Evolutionary conservation across 1,140 invertebrate species (phyloP).

Genomic region (Sinella curviseta): DNA sequence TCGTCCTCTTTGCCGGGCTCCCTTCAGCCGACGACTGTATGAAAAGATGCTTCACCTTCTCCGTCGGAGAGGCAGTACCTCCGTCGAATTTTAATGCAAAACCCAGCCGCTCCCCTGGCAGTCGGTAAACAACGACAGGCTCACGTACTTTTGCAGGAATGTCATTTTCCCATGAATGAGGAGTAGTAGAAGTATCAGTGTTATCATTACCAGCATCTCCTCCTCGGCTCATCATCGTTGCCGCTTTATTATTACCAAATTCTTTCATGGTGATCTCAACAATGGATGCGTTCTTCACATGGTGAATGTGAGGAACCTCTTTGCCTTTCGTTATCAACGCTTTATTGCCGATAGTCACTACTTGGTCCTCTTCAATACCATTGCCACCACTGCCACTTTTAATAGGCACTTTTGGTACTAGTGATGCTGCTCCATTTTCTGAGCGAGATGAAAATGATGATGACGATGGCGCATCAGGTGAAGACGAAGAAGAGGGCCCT

Average conservation of each 20-base stretch:
- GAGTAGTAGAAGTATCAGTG: too few relatives aligned
- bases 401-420: not conserved
- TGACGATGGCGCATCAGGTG: not conserved
- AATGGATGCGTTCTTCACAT: conserved; percentile 31
- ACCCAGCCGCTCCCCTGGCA: conserved; percentile 84
- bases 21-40: conserved; percentile 86
- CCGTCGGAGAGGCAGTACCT: conserved; percentile 60
- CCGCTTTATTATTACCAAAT: not conserved
- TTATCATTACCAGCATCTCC: too few relatives aligned
- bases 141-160: not conserved
- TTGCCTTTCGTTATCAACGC: not conserved
- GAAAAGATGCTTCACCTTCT: conserved; percentile 71
- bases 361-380: conserved; percentile 31
- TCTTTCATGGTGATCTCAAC: conserved; percentile 33
- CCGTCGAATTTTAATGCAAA: conserved; percentile 90
- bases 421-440: not conserved
- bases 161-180: conserved; percentile 32
- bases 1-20: conserved; percentile 75
- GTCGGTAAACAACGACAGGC: conserved; percentile 70
- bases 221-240: too few relatives aligned
- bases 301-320: not conserved
- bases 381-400: not conserved
- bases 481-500: not conserved
- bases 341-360: conserved; percentile 27
- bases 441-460: not conserved